These are phyloP conservation scores for Eurytoma californica DNA, from an alignment of 2,888 invertebrate species.

Conservation along the genomic window DNA sequence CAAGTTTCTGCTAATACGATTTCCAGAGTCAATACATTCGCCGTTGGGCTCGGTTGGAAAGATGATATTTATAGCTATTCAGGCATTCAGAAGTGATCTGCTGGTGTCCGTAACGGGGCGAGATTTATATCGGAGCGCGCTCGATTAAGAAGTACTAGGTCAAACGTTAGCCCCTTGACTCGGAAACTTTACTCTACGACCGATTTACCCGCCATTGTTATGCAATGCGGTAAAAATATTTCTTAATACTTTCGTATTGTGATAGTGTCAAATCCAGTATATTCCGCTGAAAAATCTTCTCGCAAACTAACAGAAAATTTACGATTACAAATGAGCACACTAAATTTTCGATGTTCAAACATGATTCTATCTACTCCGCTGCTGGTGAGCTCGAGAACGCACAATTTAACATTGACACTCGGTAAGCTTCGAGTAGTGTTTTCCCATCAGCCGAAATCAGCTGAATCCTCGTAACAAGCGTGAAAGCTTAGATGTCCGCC, in stretches of 20 bases:
- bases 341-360: no score
- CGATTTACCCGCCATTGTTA: no score
- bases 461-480: conserved; percentile 10
- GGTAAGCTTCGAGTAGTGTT: background rate
- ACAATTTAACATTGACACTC: no score
- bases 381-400: no score
- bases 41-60: background rate
- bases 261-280: background rate
- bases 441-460: background rate
- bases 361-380: no score
- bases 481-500: conserved; percentile 18
- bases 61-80: conserved; percentile 21
- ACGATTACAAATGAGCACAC: no score
- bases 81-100: background rate
- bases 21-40: conserved; percentile 23
- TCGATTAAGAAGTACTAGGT: no score
- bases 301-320: no score
- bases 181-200: no score
- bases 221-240: no score
- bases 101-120: background rate
- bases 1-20: conserved; percentile 29
- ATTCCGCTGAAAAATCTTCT: background rate
- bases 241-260: background rate
- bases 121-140: background rate
- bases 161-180: no score